A percentile compares a stretch with the other conserved stretches of the same genome.
These are phyloP conservation scores for Cynocephalus volans DNA, from an alignment of 2,113 vertebrate genomes.

Conservation along the genomic window DNA sequence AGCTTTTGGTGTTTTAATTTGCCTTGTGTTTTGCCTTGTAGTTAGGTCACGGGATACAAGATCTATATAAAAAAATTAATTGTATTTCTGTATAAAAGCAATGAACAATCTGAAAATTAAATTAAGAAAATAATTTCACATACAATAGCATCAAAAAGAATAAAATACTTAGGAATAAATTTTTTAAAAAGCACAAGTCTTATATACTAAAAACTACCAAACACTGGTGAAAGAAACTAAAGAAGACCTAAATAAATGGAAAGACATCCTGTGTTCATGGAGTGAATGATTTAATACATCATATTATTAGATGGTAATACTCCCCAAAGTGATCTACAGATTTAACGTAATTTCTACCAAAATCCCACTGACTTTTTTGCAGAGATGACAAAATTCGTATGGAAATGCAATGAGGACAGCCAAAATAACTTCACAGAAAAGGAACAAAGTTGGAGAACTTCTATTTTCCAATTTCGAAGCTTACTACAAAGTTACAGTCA, in stretches of 20 bases:
- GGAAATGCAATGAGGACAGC: not conserved
- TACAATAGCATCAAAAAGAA: not conserved
- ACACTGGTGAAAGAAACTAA: not conserved
- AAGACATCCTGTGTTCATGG: not conserved
- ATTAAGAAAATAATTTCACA: slow-evolving; percentile 47
- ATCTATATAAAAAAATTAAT: not conserved
- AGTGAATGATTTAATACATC: not conserved
- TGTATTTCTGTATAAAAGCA: not conserved
- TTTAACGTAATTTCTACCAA: not conserved
- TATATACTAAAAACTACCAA: not conserved
- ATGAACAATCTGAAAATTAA: not conserved
- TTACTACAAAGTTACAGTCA: not conserved
- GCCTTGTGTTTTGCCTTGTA: no score
- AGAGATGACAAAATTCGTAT: not conserved
- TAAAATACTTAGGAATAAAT: not conserved
- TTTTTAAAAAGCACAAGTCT: not conserved
- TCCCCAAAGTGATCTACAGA: not conserved
- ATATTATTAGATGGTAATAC: not conserved
- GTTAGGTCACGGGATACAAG: not conserved
- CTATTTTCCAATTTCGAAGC: not conserved
- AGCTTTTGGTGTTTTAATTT: not conserved
- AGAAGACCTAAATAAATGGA: not conserved
- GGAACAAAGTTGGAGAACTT: not conserved
- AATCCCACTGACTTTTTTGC: not conserved
- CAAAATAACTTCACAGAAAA: not conserved